Percentiles rank a stretch among this genome's conserved stretches.
These are phyloP conservation scores for Sapayoa aenigma DNA, from an alignment of 2,113 vertebrate genomes.

Conservation along the genomic window DNA sequence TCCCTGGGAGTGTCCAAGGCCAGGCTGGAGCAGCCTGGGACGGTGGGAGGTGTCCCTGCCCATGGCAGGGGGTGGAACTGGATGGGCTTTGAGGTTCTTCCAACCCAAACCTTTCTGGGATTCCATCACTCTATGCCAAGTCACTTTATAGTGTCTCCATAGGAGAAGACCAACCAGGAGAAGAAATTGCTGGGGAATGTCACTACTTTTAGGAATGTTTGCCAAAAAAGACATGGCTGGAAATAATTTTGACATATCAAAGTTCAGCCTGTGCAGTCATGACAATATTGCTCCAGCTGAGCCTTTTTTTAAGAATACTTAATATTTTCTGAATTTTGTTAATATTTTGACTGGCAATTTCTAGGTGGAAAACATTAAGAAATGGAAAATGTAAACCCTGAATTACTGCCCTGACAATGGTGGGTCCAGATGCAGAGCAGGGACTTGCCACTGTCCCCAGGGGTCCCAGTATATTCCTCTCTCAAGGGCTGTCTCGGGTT, in stretches of 20 bases:
- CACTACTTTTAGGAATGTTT: accelerated
- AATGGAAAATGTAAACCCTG: not conserved
- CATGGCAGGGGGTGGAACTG: not conserved
- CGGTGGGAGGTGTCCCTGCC: not conserved
- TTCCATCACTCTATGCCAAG: accelerated
- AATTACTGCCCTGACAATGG: not conserved
- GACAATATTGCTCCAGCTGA: not conserved
- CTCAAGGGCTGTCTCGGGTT: not conserved
- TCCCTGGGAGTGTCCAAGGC: not conserved
- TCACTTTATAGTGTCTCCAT: accelerated
- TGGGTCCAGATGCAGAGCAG: not conserved
- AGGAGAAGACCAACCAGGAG: not conserved
- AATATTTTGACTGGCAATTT: not conserved
- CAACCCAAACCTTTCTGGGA: not conserved
- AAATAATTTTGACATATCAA: accelerated
- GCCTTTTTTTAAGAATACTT: not conserved
- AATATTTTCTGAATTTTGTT: no score
- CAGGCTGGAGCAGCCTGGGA: not conserved
- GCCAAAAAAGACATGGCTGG: accelerated
- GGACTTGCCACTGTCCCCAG: accelerated
- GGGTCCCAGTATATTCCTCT: not conserved
- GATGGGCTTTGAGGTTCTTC: not conserved
- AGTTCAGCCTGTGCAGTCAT: not conserved
- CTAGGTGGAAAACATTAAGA: not conserved
- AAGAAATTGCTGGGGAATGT: accelerated